Percentiles rank a stretch among this genome's conserved stretches.
phyloP scores from a whole-genome alignment of 2,888 invertebrate genomes.

The Cyclophora punctaria region DNA sequence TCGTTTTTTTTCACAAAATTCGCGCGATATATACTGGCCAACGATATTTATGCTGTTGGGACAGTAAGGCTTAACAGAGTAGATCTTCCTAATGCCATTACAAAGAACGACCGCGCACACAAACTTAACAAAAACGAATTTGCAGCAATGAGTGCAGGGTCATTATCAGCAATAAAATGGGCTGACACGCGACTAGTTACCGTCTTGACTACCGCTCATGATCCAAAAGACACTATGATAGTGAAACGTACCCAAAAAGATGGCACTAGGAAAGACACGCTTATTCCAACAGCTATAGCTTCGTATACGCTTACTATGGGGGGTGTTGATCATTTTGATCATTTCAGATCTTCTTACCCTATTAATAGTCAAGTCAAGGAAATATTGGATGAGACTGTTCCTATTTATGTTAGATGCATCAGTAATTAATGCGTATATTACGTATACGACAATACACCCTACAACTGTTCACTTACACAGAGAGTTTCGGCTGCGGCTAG shows the following conservation, averaged over 20 bases:
- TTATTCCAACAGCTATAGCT: slow-evolving; percentile 5
- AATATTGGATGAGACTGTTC: slow-evolving; percentile 7
- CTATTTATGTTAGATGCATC: slow-evolving; percentile 6
- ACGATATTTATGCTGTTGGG: slow-evolving; percentile 6
- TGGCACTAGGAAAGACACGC: slow-evolving; percentile 8
- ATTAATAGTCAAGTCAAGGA: slow-evolving; percentile 6
- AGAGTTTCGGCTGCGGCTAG: slow-evolving; percentile 5
- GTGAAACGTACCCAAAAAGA: slow-evolving; percentile 12
- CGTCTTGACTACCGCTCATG: slow-evolving; percentile 10
- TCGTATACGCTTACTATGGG: slow-evolving; percentile 2
- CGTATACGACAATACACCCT: slow-evolving; percentile 4
- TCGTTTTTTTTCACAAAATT: too few species aligned
- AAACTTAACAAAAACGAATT: slow-evolving; percentile 8
- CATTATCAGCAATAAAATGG: slow-evolving; percentile 10
- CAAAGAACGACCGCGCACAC: slow-evolving; percentile 9
- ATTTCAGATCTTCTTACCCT: slow-evolving; percentile 3
- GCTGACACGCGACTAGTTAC: slow-evolving; percentile 14
- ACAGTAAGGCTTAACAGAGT: slow-evolving; percentile 7
- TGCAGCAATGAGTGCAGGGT: slow-evolving; percentile 5
- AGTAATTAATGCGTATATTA: slow-evolving; percentile 9
- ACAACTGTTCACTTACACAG: slow-evolving; percentile 6
- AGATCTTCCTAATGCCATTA: slow-evolving; percentile 8
- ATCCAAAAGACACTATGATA: slow-evolving; percentile 5
- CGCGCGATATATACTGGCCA: too few species aligned
- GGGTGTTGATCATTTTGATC: slow-evolving; percentile 2